Conservation (phyloP, 2,888 invertebrate genomes). For the Oxytorus armatus region DNA sequence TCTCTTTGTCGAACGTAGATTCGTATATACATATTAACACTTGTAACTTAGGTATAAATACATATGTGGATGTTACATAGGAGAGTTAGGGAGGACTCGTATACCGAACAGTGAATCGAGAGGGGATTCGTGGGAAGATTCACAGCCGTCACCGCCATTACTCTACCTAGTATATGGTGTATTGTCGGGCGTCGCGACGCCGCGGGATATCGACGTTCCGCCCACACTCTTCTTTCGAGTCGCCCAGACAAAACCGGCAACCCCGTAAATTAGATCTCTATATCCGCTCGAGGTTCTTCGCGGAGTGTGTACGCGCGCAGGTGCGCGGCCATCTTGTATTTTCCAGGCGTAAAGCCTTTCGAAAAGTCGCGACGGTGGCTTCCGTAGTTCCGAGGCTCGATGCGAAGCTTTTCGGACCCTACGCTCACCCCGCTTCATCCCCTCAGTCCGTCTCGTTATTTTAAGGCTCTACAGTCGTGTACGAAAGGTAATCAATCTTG, state of each 20-base stretch:
- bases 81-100: slow-evolving; percentile 25
- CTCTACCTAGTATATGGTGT: slow-evolving; percentile 64
- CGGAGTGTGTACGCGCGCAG: slow-evolving; percentile 60
- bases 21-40: neutral
- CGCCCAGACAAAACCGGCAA: slow-evolving; percentile 61
- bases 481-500: too few species aligned
- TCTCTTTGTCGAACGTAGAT: slow-evolving; percentile 3
- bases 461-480: neutral
- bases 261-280: slow-evolving; percentile 66
- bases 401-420: neutral
- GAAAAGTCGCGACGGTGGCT: slow-evolving; percentile 38
- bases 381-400: slow-evolving; percentile 33
- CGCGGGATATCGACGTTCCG: slow-evolving; percentile 82
- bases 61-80: neutral
- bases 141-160: slow-evolving; percentile 82
- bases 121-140: slow-evolving; percentile 77
- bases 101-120: slow-evolving; percentile 25
- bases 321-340: slow-evolving; percentile 76
- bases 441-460: neutral
- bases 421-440: neutral
- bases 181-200: slow-evolving; percentile 79
- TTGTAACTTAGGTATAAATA: slow-evolving; percentile 7
- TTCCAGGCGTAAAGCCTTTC: slow-evolving; percentile 68
- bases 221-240: slow-evolving; percentile 75
- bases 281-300: slow-evolving; percentile 51